Base-by-base conservation (phyloP, 2,888 invertebrate genomes). In the Lepidochrysops patricia region DNA sequence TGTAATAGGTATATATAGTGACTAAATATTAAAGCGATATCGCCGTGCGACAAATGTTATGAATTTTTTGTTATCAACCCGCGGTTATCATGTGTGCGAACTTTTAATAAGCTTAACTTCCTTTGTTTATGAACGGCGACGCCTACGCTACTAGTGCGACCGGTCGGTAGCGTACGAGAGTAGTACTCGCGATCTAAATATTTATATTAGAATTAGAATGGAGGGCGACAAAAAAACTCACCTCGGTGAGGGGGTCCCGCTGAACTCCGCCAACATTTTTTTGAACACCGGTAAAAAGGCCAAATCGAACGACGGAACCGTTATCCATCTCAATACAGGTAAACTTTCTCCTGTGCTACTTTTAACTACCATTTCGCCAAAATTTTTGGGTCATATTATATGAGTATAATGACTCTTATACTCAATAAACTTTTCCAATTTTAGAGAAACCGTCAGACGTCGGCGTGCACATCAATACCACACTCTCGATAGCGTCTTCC, bases 281-380 rank as follows among this genome's bases (percentile, higher is more conserved):
- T 74, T 88, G 73, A 86, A 87, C 72, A 81, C 87, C 66, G 80
- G 81, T 68, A 82, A 79, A 75, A 78, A 70, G 72, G 73, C 75
- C 58, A 87, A 84, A 77, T 66, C 75, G 64, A 84, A 76, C 64
- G 84, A 86, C 64, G 88, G 88, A 69, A 83, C 87, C 66, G 79
- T 83, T 66, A 87, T 88, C 72, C 86, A 84, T 78, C 77, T 87
- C 61, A 83, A 84, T 67, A 80, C 87, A 84, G 88, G 88, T 88
- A 32, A 49, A 43, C 43, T 43, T 43, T 43, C 43, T 43, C 19
- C 9, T 4, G 43, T 7, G 3, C 43, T 9, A 23, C 43, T 43
- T 37, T 37, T 43, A 1, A 43, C 43, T 27, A 35, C 48, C 9
- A 1, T 43, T 69, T 60, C 60, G 67, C n/a, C 6, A 48, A 57